Percentiles rank a stretch among this genome's conserved stretches.
Evolutionary conservation across 2,888 invertebrate genomes (phyloP).

Genomic region (Pandemis cinnamomeana): DNA sequence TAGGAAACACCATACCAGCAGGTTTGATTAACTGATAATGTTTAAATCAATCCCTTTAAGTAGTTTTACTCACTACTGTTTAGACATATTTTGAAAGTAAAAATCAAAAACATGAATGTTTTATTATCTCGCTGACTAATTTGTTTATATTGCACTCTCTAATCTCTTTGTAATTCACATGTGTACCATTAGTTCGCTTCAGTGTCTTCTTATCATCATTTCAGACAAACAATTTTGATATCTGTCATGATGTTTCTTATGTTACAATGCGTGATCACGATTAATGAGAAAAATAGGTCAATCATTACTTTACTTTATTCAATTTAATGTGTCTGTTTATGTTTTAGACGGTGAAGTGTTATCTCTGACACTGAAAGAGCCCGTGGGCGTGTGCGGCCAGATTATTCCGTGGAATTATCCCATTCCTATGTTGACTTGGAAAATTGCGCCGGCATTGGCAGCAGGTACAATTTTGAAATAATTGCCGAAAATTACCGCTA

Average conservation of each 20-base stretch:
- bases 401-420: conserved; percentile 98
- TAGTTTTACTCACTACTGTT: neutral
- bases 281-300: conserved; percentile 39
- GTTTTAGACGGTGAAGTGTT: conserved; percentile 90
- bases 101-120: neutral
- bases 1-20: conserved; percentile 90
- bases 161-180: conserved; percentile 32
- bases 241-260: conserved; percentile 54
- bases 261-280: conserved; percentile 55
- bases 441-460: conserved; percentile 92
- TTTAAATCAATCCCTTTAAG: neutral
- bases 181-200: conserved; percentile 27
- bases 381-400: conserved; percentile 94
- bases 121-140: conserved; percentile 10
- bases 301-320: conserved; percentile 31
- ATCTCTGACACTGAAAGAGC: conserved; percentile 94
- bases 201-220: conserved; percentile 37
- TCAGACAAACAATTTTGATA: conserved; percentile 46
- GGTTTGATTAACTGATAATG: conserved; percentile 55
- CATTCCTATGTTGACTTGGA: conserved; percentile 97
- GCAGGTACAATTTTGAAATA: conserved; percentile 71
- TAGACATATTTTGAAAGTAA: neutral
- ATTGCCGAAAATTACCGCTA: neutral
- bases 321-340: conserved; percentile 38
- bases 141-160: conserved; percentile 18